Evolutionary conservation across 1,140 invertebrate species (phyloP).

Genomic region (Ceratosolen solmsi): DNA sequence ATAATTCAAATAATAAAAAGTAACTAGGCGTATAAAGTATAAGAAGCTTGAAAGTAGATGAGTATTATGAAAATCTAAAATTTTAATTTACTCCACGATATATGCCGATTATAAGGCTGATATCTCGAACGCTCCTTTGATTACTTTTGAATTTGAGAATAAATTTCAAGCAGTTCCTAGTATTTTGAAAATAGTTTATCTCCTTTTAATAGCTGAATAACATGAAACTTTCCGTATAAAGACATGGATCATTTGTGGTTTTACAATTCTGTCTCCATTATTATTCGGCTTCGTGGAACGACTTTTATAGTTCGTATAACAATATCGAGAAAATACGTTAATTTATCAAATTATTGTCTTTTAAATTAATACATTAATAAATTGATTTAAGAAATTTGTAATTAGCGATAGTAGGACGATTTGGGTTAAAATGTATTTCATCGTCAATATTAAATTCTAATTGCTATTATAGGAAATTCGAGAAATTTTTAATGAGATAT

Average conservation of each 20-base stretch:
- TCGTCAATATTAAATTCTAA: too few relatives aligned
- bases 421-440: too few relatives aligned
- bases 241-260: not conserved
- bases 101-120: not conserved
- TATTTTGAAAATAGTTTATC: not conserved
- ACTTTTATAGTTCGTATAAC: not conserved
- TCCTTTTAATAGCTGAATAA: not conserved
- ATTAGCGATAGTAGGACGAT: too few relatives aligned
- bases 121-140: not conserved
- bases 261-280: not conserved
- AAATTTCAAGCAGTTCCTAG: not conserved
- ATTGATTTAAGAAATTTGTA: too few relatives aligned
- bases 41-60: too few relatives aligned
- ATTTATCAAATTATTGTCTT: too few relatives aligned
- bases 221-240: not conserved
- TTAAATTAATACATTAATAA: too few relatives aligned
- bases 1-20: too few relatives aligned
- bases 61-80: not conserved
- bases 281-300: not conserved
- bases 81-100: not conserved
- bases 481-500: too few relatives aligned
- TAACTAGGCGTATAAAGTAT: too few relatives aligned
- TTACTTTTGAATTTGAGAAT: not conserved
- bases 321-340: not conserved
- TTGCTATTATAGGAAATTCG: too few relatives aligned